Base-by-base conservation (phyloP, 2,113 vertebrate species). In the Eurystomus gularis region DNA sequence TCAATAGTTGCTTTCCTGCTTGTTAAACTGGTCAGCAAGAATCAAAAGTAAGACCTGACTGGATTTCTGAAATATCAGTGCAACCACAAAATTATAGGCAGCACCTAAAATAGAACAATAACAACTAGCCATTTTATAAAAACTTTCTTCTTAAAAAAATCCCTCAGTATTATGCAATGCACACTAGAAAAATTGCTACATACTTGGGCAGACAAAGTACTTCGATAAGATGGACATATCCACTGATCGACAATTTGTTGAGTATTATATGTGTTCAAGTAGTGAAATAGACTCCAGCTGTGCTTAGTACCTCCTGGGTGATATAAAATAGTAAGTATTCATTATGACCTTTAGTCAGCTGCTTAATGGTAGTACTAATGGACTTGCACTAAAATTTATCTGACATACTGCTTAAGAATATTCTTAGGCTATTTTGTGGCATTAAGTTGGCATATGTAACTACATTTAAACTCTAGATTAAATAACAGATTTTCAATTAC, bases 281-380 rank as follows among this genome's bases (percentile, higher is more conserved):
- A 93, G 79, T 42, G 65, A 97, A 97, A 93, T 76, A 91, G 91
- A 86, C 72, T 95, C 95, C 93, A 95, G 94, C 94, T 94, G 91
- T 86, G 90, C 87, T 95, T 82, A 92, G 82, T 46, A 90, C 96
- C 94, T 97, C 94, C 93, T 94, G 91, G 94, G 94, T 95, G 94
- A 96, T 86, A 94, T 94, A 94, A 94, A 96, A 94, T 75, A 95
- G 88, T 89, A 97, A 95, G 91, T 95, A 96, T 95, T 95, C 97
- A 96, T 97, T 95, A 96, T 96, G 96, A 97, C 96, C 96, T 96
- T 97, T 97, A 96, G 92, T 95, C 95, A 92, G 90, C 76, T 90
- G 87, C 96, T 93, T 96, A 96, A 93, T 72, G 69, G 77, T 94
- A 95, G 94, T 88, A 95, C 93, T 96, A 96, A 97, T 95, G 89